A percentile compares a stretch with the other conserved stretches of the same genome.
Conservation (phyloP, 1,140 invertebrate species). For the Drosophila tani region DNA sequence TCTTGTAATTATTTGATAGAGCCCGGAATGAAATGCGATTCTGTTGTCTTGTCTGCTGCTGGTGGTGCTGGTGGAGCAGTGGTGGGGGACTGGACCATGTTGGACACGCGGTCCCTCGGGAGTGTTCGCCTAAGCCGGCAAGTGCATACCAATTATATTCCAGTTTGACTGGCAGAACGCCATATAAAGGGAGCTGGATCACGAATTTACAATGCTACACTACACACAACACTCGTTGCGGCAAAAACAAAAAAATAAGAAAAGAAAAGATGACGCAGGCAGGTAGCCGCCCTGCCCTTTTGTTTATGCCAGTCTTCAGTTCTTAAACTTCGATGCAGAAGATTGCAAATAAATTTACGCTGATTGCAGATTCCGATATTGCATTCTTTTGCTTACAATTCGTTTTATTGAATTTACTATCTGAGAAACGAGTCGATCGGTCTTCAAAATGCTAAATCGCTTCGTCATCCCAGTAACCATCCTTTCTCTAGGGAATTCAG, state of each 20-base stretch:
- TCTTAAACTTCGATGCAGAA: constrained; percentile 22
- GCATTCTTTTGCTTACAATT: constrained; percentile 9
- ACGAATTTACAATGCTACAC: constrained; percentile 40
- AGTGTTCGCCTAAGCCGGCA: constrained; percentile 51
- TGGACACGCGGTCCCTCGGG: constrained; percentile 46
- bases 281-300: constrained; percentile 23
- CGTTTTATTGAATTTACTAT: constrained; percentile 24
- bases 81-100: constrained; percentile 20
- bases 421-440: constrained; percentile 4
- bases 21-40: constrained; percentile 43
- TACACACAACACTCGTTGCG: constrained; percentile 15
- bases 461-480: constrained; percentile 4
- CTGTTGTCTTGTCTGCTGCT: constrained; percentile 33
- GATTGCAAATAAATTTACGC: constrained; percentile 68
- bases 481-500: neutral
- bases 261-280: constrained; percentile 20
- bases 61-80: neutral
- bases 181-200: constrained; percentile 50
- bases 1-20: constrained; percentile 57
- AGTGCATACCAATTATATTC: constrained; percentile 65
- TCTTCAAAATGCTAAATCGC: constrained; percentile 9
- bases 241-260: neutral
- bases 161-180: constrained; percentile 48
- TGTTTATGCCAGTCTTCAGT: constrained; percentile 28
- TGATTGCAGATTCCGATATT: constrained; percentile 23